Base-by-base conservation (phyloP, 2,888 invertebrate genomes). In the Caenorhabditis virilis region DNA sequence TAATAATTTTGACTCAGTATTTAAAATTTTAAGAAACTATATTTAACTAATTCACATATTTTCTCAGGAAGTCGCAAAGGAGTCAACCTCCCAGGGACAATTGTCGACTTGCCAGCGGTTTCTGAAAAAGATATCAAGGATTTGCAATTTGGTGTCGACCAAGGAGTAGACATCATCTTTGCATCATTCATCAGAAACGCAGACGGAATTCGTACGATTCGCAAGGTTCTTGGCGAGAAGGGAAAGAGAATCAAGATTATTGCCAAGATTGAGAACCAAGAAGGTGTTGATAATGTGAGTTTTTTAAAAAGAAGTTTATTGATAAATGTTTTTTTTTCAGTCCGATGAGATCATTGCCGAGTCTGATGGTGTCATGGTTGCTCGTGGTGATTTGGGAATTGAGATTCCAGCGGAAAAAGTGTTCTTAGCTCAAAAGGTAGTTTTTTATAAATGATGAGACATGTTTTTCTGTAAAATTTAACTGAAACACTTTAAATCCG, bases 251-350 rank as follows among this genome's bases (percentile, higher is more conserved):
- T 99, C 76, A 89, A 91, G 86, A 91, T 99, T 82, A 95, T 99
- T 82, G 92, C 97, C 65, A 99, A 99, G 87, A 95, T 99, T 80
- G 98, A 99, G 86, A 97, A 97, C 86, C 94, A 95, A 84, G 94
- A 95, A 41, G 69, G 72, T 38, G 68, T 72, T 22, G 71, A 71
- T 48, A 71, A 68, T 50, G 57, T 48, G 16, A 42, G 47, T 47
- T 33, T 22, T 2, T 46, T 22, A 48, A n/a, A n/a, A n/a, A n/a
- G n/a, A n/a, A n/a, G n/a, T n/a, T n/a, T n/a, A n/a, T n/a, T n/a
- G n/a, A n/a, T n/a, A n/a, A n/a, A n/a, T n/a, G n/a, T n/a, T 5
- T 25, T 16, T 45, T 20, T 26, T 38, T 45, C 36, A 55, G 59
- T 88, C 98, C 70, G 93, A 95, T 84, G 92, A 93, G 83, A 97